phyloP scores from a whole-genome alignment of 2,888 invertebrate species.

The Bombylius discolor region DNA sequence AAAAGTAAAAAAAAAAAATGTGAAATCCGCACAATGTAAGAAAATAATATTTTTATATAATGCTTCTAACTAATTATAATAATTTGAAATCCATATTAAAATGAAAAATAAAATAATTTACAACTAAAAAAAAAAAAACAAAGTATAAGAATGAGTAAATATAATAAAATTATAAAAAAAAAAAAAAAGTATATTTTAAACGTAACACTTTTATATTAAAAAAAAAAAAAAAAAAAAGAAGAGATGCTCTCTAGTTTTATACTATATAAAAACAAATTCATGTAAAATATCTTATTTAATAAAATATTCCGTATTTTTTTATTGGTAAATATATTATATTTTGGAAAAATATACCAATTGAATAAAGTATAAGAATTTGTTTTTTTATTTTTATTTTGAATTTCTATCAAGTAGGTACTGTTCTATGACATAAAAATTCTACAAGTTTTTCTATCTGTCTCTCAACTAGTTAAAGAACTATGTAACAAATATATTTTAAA shows the following conservation, averaged over 20 bases:
- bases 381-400: constrained; percentile 3
- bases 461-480: too few species aligned
- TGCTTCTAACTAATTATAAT: neutral
- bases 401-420: neutral
- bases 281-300: constrained; percentile 15
- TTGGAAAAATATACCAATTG: constrained; percentile 13
- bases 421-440: too few species aligned
- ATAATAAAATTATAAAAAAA: constrained; percentile 14
- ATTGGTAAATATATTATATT: constrained; percentile 13
- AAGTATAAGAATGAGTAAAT: constrained; percentile 8
- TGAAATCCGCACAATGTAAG: constrained; percentile 6
- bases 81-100: too few species aligned
- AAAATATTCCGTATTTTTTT: constrained; percentile 13
- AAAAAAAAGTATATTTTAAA: constrained; percentile 11
- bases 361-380: constrained; percentile 7
- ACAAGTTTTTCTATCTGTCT: too few species aligned
- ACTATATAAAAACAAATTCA: neutral
- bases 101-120: too few species aligned
- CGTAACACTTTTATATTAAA: constrained; percentile 2
- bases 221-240: constrained; percentile 5
- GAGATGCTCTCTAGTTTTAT: constrained; percentile 15
- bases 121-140: neutral
- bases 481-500: too few species aligned
- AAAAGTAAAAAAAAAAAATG: too few species aligned
- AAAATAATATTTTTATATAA: constrained; percentile 5